Evolutionary conservation across 2,888 invertebrate species (phyloP), one percentile per base, ranked within the genome.

Genomic region (Oscheius sp.): DNA sequence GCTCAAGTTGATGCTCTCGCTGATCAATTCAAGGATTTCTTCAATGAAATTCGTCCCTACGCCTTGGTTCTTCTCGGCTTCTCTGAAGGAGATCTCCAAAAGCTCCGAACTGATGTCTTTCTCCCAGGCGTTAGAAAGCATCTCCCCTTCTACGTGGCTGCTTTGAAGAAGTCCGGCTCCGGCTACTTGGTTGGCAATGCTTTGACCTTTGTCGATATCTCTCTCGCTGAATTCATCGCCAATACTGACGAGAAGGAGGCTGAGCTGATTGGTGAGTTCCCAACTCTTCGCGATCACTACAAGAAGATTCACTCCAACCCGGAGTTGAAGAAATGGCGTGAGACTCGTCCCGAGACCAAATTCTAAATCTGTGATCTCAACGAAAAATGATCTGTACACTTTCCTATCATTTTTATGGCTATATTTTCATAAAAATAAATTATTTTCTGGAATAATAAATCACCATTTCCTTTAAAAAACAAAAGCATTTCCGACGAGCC

Each of bases 231-330:
- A 37, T 74, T 81, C 65, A 64, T 75, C 39, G 70, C 73, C 12
- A 72, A 76, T 6, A 17, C 45, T 4, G 29, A 61, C 6, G 42
- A 61, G 15, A 76, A 72, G 53, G 78, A 74, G 55, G 72, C 80
- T 48, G 71, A 71, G 1, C 72, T 76, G 17, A 45, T 82, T 39
- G 76, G 81, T 23, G 75, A 75, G 45, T 82, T 79, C 64, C 75
- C 76, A 2, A 66, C 74, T 34, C 50, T 76, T 10, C n/a, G 52
- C 5, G 71, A 64, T 8, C 77, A 80, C 69, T 72, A 74, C 39
- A 81, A 86, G 66, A 78, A 78, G 70, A 71, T 83, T 31, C 80
- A 79, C 34, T 29, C 67, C 8, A 50, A 77, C 23, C 82, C 82
- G 1, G 72, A 76, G 34, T 74, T 84, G 50, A 76, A 76, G 65